Base-by-base conservation (phyloP, 2,888 invertebrate species). In the Beris chalybata region DNA sequence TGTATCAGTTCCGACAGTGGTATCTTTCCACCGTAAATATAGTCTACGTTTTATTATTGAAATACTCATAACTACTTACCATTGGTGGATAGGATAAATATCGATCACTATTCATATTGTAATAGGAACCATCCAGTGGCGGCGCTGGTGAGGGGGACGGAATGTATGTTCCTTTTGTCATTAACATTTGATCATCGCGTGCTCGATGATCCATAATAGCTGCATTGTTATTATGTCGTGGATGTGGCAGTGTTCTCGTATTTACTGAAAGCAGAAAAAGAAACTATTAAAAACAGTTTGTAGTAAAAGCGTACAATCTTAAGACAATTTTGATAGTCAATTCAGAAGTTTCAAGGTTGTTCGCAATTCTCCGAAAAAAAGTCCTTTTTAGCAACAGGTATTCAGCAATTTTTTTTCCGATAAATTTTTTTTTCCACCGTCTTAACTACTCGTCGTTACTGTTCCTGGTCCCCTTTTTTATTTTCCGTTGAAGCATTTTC, bases 21-120 rank as follows among this genome's bases (percentile, higher is more conserved):
- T 22, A 22, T 22, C 1, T 22, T 22, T n/a, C n/a, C n/a, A n/a
- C n/a, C n/a, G n/a, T n/a, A n/a, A n/a, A n/a, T n/a, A n/a, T n/a
- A n/a, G n/a, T n/a, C n/a, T n/a, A n/a, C n/a, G n/a, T n/a, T 22
- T 22, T 22, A 22, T 22, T 22, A 22, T 22, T 22, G 3, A 22
- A 22, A 22, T 22, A 22, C 15, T 53, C 55, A 22, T 44, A 29
- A 22, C 9, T 53, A 76, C 79, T 79, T 73, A 80, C 76, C 71
- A 86, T 82, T 59, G 91, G 91, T 43, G 92, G 91, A 80, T 91
- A 92, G 1, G 91, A 91, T 65, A 92, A 83, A 78, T 92, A 92
- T 74, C 91, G 83, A 70, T 91, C 90, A 3, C 90, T 89, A 52
- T 86, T 83, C 87, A 90, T 90, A 78, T 91, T 91, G 83, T 89